Evolutionary conservation across 2,888 invertebrate species (phyloP).

Genomic region (Leptodirus hochenwartii): DNA sequence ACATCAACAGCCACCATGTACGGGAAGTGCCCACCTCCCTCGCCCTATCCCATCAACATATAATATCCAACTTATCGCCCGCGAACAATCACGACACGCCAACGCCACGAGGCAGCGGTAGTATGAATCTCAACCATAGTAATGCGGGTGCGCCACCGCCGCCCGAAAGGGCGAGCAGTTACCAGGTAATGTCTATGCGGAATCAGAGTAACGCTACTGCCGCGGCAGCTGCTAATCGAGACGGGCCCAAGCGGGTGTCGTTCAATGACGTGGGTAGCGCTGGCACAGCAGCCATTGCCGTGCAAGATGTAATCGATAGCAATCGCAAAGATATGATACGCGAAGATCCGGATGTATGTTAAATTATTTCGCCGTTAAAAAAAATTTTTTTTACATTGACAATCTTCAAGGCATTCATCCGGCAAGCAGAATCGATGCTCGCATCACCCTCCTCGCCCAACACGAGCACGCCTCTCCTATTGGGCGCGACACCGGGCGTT

Average conservation of each 20-base stretch:
- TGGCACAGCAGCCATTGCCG: constrained; percentile 19
- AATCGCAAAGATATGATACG: constrained; percentile 47
- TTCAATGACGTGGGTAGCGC: constrained; percentile 21
- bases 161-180: constrained; percentile 78
- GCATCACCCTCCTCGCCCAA: constrained; percentile 58
- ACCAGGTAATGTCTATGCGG: constrained; percentile 58
- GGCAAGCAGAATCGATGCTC: constrained; percentile 63
- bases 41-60: too few species aligned
- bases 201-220: constrained; percentile 9
- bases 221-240: neutral
- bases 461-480: constrained; percentile 9
- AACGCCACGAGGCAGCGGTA: neutral
- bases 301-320: constrained; percentile 24
- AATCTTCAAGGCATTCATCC: constrained; percentile 47
- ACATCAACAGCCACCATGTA: too few species aligned
- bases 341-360: constrained; percentile 70
- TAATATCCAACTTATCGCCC: too few species aligned
- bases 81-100: constrained; percentile 14
- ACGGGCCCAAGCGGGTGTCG: constrained; percentile 26
- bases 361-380: constrained; percentile 4
- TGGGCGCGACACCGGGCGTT: constrained; percentile 73
- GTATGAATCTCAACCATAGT: neutral
- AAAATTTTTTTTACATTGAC: constrained; percentile 14
- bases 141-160: constrained; percentile 34
- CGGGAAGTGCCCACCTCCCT: too few species aligned